Base-by-base conservation (phyloP, 1,140 invertebrate genomes). In the Drosophila trapezifrons region DNA sequence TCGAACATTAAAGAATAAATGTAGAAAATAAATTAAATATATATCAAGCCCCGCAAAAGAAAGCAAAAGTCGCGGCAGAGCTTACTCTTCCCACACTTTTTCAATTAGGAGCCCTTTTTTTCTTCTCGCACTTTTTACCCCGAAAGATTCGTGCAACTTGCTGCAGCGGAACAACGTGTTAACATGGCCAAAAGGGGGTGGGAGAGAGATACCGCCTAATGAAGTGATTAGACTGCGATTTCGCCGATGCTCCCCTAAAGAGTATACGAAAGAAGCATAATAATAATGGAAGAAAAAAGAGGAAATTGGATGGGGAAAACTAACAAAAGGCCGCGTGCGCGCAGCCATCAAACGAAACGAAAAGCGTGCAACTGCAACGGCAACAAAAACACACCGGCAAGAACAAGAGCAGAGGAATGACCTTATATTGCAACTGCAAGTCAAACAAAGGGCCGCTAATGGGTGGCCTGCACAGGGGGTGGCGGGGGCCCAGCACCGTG, bases 381-480 rank as follows among this genome's bases (percentile, higher is more conserved):
- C 76, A 65, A 60, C 70, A 70, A 46, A 54, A 71, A 60, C 58
- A 64, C 58, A 64, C 40, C 78, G 76, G 55, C 70, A 58, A 71
- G 65, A 80, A 67, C 78, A 73, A 86, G 78, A 87, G 82, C 82
- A 83, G 77, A 84, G 84, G 85, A 89, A 89, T 89, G 84, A 89
- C 84, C 84, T 89, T 89, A 89, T 89, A 89, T 89, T 89, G 84
- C 84, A 89, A 83, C 84, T 86, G 83, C 83, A 86, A 86, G 63
- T 77, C 83, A 86, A 86, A 86, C 83, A 86, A 86, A 86, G 79
- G 85, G 79, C 76, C 79, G 83, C 83, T 87, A 86, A 86, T 86
- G 80, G 83, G 57, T 47, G 51, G 66, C 27, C 22, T 51, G 29
- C 35, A 73, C 35, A 73, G 73, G 64, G 60, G 51, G 42, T 43